Evolutionary conservation across 2,888 invertebrate genomes (phyloP).

Genomic region (Trimorus sp.): DNA sequence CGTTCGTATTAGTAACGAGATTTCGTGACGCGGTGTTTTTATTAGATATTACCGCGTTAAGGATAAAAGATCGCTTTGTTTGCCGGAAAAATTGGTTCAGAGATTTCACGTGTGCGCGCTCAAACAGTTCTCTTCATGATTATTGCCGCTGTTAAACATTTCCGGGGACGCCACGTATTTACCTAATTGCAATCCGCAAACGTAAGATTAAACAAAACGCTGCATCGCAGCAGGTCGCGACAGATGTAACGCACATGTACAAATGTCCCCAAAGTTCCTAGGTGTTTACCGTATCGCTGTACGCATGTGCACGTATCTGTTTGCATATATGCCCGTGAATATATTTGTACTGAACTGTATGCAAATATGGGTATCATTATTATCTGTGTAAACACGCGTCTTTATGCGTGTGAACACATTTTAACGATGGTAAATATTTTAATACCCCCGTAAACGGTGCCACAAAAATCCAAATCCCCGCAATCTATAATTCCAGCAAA

Average conservation of each 20-base stretch:
- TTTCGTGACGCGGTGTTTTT: no score
- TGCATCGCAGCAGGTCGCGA: slow-evolving; percentile 9
- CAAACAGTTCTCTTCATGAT: not conserved
- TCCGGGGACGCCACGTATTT: not conserved
- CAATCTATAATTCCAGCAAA: slow-evolving; percentile 25
- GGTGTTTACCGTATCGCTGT: slow-evolving; percentile 39
- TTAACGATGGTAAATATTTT: slow-evolving; percentile 53
- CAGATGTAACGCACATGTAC: slow-evolving; percentile 55
- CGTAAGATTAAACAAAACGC: slow-evolving; percentile 29
- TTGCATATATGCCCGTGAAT: slow-evolving; percentile 52
- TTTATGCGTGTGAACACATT: slow-evolving; percentile 43
- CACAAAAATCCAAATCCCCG: slow-evolving; percentile 38
- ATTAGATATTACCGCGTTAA: no score
- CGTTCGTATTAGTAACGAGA: no score
- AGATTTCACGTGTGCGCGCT: not conserved
- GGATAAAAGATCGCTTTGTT: no score
- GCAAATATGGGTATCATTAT: slow-evolving; percentile 59
- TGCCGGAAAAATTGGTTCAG: not conserved
- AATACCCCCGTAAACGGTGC: slow-evolving; percentile 22
- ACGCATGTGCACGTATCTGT: slow-evolving; percentile 50
- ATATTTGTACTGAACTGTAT: slow-evolving; percentile 54
- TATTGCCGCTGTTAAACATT: not conserved
- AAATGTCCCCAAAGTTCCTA: slow-evolving; percentile 41
- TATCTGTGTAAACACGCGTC: slow-evolving; percentile 52
- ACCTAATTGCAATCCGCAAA: slow-evolving; percentile 15